Evolutionary conservation across 2,888 invertebrate species (phyloP), one percentile per base, ranked within the genome.

Genomic region (Neoascia interrupta): DNA sequence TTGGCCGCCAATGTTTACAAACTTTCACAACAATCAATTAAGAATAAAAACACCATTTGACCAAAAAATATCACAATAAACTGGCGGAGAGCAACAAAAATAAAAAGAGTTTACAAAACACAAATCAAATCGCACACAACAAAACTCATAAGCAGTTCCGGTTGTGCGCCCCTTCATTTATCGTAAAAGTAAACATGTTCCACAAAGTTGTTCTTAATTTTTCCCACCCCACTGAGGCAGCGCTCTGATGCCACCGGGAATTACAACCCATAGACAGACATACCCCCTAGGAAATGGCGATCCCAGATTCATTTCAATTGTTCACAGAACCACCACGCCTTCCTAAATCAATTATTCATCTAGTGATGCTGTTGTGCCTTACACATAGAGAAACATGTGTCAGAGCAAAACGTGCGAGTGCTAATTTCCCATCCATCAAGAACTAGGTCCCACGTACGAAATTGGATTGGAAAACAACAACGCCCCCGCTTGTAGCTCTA

Each of bases 361-460:
- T n/a, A n/a, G n/a, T n/a, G 13, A 51, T 15, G 28, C 28, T 19
- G n/a, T n/a, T 6, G 36, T 15, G 28, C 28, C 13, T 26, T 49
- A 31, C 13, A 54, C 63, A 41, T 37, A 31, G 8, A 4, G 26
- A 31, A 31, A 45, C 43, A 45, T 26, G 28, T 41, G 63, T 41
- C 31, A 15, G 16, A 10, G n/a, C 19, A 19, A 61, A 70, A 61
- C 53, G 45, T 61, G 53, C 61, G 45, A 60, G n/a, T 28, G 58
- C 45, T 73, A 53, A 66, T 66, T 66, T 73, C 51, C 51, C 45
- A 45, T 54, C 31, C 31, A 60, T 60, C 37, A 37, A 51, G 39
- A 39, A 41, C 26, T 31, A 18, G 31, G 26, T 49, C 41, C 16
- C 19, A 36, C 26, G 3, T 31, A 31, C 31, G 47, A 26, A 68